Evolutionary conservation across 1,140 invertebrate genomes (phyloP), one percentile per base, ranked within the genome.

Genomic region (Bombus turneri): DNA sequence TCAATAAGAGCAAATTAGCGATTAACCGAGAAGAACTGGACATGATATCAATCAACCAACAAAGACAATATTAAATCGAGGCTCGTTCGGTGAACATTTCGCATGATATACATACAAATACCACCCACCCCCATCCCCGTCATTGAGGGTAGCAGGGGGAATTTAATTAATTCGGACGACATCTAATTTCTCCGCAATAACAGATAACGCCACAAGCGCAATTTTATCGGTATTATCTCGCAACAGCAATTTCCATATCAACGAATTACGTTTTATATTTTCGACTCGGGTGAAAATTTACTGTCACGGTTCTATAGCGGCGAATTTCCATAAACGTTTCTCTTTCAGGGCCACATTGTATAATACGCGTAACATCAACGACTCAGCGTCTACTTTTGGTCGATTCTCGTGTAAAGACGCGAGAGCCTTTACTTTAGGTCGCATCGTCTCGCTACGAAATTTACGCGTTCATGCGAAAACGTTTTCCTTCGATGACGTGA

Each of bases 131-230:
- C 9, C 9, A 5, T 28, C 28, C 31, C 15, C 15, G 4, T 9
- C 13, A 3, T 8, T 10, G 37, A 2, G 76, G 59, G 22, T 13
- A 25, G 13, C 41, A 22, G 15, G 39, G 80, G 47, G 57, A 75
- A 82, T 82, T 82, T 82, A 82, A 82, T 82, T 82, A 82, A 82
- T 82, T 66, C 37, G 39, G n/a, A 41, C 80, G 43, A 75, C 71
- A 41, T 82, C 81, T 82, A 82, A 75, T 82, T 82, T 75, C 81
- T 57, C 71, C 71, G 71, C 25, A 82, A 82, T 82, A 82, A 75
- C 71, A 66, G 81, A 75, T 75, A 82, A 73, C 80, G 69, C n/a
- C n/a, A 25, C 39, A 4, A 13, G 25, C 39, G 41, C 71, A 75
- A 75, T 75, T 64, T 66, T 72, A 82, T 82, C 81, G 41, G 41